phyloP scores from a whole-genome alignment of 2,797 vertebrate genomes.

The Cynopterus sphinx region DNA sequence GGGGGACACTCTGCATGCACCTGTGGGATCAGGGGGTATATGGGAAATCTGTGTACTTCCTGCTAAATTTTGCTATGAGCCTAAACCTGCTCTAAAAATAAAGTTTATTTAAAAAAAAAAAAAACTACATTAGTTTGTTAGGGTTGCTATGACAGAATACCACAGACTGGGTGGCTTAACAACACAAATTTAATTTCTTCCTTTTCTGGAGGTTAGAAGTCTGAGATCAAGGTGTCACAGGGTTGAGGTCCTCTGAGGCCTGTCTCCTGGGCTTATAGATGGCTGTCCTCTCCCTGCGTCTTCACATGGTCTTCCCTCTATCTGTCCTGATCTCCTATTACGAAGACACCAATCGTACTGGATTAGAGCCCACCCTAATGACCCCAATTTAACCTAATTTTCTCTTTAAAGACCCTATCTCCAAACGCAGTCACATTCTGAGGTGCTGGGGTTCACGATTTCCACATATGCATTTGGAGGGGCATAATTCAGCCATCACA shows the following conservation, averaged over 20 bases:
- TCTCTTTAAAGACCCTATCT: background rate
- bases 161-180: background rate
- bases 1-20: background rate
- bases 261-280: background rate
- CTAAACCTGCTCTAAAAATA: background rate
- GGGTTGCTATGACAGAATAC: background rate
- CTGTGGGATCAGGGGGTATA: fast-evolving
- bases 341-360: background rate
- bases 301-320: background rate
- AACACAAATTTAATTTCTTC: background rate
- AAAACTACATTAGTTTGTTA: background rate
- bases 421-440: background rate
- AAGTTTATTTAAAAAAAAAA: background rate
- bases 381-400: background rate
- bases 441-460: background rate
- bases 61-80: background rate
- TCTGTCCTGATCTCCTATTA: background rate
- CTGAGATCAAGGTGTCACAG: background rate
- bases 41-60: background rate
- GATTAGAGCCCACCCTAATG: background rate
- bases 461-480: background rate
- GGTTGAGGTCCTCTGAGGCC: background rate
- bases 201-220: background rate
- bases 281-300: background rate
- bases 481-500: background rate